A percentile compares a stretch with the other conserved stretches of the same genome.
Conservation (phyloP, 2,113 vertebrate species). For the Dicentrarchus labrax region DNA sequence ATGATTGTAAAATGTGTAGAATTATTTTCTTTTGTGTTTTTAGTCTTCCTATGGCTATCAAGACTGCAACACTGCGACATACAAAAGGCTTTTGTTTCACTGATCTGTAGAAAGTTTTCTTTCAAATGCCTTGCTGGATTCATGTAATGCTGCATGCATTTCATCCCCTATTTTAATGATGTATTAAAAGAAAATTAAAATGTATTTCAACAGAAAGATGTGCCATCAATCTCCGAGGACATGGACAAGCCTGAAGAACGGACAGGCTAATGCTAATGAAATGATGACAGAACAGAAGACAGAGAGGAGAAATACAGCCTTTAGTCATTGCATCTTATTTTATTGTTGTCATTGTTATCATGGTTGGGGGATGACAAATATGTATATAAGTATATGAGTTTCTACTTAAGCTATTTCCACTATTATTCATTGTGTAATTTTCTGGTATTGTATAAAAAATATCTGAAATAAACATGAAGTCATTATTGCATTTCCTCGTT, state of each 20-base stretch:
- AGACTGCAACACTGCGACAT: not conserved
- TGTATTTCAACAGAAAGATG: constrained; percentile 52
- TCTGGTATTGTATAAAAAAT: no score
- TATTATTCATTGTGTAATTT: no score
- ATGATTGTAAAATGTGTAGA: not conserved
- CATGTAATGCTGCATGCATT: not conserved
- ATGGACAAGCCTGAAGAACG: constrained; percentile 40
- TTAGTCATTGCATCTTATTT: no score
- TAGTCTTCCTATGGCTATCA: not conserved
- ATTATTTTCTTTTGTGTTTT: not conserved
- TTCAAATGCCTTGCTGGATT: not conserved
- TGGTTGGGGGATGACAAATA: no score
- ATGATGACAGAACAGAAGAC: not conserved
- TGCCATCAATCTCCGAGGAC: constrained; percentile 54
- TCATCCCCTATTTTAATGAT: not conserved
- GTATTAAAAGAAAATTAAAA: not conserved
- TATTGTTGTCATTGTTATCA: no score
- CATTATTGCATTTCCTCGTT: no score
- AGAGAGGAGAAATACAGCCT: not conserved
- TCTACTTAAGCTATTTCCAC: no score
- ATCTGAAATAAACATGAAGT: no score
- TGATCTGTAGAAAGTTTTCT: not conserved
- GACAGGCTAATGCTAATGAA: not conserved
- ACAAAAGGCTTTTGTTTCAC: no score
- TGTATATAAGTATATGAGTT: no score